Conservation (phyloP, 2,888 invertebrate genomes). For the Philereme transversata region DNA sequence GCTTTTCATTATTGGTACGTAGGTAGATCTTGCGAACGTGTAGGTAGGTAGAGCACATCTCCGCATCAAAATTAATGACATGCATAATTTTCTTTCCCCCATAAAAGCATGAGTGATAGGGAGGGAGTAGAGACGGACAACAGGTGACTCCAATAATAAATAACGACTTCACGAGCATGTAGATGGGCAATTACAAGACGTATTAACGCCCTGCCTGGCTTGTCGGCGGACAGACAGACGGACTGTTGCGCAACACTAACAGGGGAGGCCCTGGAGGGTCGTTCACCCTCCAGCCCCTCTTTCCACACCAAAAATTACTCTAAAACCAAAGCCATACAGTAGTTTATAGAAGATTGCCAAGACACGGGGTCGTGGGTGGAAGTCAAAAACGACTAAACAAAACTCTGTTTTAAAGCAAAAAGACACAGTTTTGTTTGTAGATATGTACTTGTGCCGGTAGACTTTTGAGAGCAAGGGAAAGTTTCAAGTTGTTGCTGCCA, state of each 20-base stretch:
- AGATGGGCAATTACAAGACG: constrained; percentile 31
- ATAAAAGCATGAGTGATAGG: too few species aligned
- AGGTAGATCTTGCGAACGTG: too few species aligned
- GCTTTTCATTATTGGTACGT: too few species aligned
- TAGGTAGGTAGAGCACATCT: too few species aligned
- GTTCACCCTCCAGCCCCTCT: constrained; percentile 53
- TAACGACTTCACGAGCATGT: constrained; percentile 27
- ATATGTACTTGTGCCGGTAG: constrained; percentile 3
- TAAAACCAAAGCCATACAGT: constrained; percentile 30
- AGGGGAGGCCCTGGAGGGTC: constrained; percentile 49
- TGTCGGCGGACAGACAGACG: constrained; percentile 52
- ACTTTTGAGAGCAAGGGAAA: constrained; percentile 14
- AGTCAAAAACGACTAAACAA: constrained; percentile 21
- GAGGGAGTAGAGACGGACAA: not conserved
- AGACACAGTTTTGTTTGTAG: constrained; percentile 16
- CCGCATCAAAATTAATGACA: too few species aligned
- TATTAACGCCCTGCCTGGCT: constrained; percentile 40
- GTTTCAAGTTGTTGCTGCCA: constrained; percentile 14
- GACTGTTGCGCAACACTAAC: constrained; percentile 54
- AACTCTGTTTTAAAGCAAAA: constrained; percentile 22
- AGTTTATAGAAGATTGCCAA: constrained; percentile 11
- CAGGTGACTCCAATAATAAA: constrained; percentile 15
- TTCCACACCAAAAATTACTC: constrained; percentile 25
- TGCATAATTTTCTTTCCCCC: too few species aligned
- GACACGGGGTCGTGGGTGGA: constrained; percentile 5